These are phyloP conservation scores for Darevskia mixta DNA, from an alignment of 2,797 vertebrate genomes.

Conservation along the genomic window DNA sequence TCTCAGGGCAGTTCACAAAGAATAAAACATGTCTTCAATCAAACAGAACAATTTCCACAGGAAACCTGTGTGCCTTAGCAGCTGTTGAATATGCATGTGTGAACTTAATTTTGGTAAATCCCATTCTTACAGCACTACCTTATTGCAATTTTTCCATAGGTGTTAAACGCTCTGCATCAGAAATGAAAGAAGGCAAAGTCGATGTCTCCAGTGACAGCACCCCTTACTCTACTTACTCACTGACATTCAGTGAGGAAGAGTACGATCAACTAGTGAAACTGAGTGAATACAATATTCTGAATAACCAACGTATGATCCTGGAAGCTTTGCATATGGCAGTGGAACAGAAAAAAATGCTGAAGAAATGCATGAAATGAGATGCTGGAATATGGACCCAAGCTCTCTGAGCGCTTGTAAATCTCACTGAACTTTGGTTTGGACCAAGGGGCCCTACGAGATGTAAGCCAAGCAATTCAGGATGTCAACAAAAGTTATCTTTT, in stretches of 20 bases:
- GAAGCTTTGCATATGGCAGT: constrained; percentile 75
- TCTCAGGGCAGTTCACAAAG: too few species aligned
- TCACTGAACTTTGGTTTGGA: neutral
- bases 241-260: constrained; percentile 79
- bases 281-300: constrained; percentile 84
- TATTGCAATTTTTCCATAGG: constrained; percentile 44
- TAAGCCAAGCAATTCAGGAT: neutral
- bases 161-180: constrained; percentile 77
- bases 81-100: neutral
- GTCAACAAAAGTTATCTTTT: neutral
- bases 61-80: neutral
- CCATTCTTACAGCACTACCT: constrained; percentile 2
- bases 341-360: constrained; percentile 70
- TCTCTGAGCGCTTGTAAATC: neutral
- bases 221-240: constrained; percentile 82
- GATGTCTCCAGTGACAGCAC: constrained; percentile 78
- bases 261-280: constrained; percentile 82
- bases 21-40: neutral
- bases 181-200: constrained; percentile 82
- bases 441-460: neutral
- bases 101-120: neutral
- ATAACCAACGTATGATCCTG: constrained; percentile 79
- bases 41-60: neutral
- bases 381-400: neutral
- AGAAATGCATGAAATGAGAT: constrained; percentile 21